Base-by-base conservation (phyloP, 64 coral and sea anemone genomes). In the Pocillopora verrucosa region DNA sequence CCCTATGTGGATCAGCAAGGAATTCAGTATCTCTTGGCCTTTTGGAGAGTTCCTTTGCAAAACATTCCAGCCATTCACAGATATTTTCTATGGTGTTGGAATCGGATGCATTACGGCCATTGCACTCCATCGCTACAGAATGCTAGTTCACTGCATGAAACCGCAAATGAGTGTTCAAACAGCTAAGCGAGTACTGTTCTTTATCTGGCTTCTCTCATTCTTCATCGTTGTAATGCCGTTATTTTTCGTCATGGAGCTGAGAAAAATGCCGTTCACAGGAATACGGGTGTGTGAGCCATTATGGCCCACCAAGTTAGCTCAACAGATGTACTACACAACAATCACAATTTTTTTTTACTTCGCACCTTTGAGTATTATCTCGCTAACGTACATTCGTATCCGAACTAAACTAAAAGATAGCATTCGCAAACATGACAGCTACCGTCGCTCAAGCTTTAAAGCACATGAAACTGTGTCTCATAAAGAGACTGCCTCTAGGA, bases 91-190 rank as follows among this genome's bases (percentile, higher is more conserved):
- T 36, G 94, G 94, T 0, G 65, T 61, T 20, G 86, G 68, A 64
- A 88, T 92, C 20, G 89, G 86, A 9, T 84, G 89, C 60, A 95
- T 95, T 9, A 95, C 94, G 16, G 94, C 94, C 59, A 95, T 95
- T 62, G 89, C 89, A 0, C 87, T 88, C 80, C 86, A 95, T 24
- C 94, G 94, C 12, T 95, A 95, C 69, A 88, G 89, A 77, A 95
- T 95, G 89, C 80, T 95, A 10, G 89, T 95, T 9, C 79, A 86
- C 73, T 92, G 89, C 38, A 92, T 75, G 59, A 92, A 89, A 35
- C 89, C 77, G 22, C 94, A 89, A 76, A 88, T 95, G 83, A 88
- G 36, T 12, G 11, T 78, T 4, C 79, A 86, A 73, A 77, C 75
- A 58, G 94, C 86, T 10, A 91, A 91, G 22, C 78, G 83, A 17